phyloP scores from a whole-genome alignment of 2,797 vertebrate genomes.

The Euphonia xanthogaster region DNA sequence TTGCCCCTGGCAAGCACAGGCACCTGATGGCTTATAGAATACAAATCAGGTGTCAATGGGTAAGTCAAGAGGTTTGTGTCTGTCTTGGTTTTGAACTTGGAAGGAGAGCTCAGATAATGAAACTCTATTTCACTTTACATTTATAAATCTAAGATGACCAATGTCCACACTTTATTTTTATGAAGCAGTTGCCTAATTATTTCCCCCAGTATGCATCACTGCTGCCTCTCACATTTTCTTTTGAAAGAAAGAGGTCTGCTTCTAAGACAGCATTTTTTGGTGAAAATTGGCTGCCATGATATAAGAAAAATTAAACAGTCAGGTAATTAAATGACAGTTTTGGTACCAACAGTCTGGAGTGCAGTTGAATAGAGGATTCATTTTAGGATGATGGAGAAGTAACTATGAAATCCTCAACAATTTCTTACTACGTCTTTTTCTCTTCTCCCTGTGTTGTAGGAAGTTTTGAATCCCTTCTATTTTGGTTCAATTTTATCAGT shows the following conservation, averaged over 20 bases:
- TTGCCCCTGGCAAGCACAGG: not conserved
- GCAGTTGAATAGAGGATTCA: not conserved
- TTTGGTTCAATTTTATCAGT: not conserved
- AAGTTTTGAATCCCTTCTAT: not conserved
- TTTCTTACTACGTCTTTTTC: not conserved
- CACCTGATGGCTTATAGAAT: not conserved
- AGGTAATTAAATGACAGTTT: not conserved
- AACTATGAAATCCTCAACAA: not conserved
- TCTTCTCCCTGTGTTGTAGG: not conserved
- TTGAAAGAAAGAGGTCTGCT: not conserved
- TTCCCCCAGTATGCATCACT: not conserved
- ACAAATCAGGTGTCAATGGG: not conserved
- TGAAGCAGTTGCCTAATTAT: not conserved
- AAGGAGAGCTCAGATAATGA: not conserved
- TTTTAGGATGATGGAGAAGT: not conserved
- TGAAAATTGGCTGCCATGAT: not conserved
- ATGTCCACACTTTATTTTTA: not conserved
- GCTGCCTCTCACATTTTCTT: not conserved
- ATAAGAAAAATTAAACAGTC: not conserved
- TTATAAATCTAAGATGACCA: not conserved
- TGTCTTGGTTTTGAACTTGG: not conserved
- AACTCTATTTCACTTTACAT: not conserved
- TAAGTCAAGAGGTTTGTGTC: not conserved
- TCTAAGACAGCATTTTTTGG: not conserved
- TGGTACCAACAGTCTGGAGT: not conserved